These are phyloP conservation scores for Aphis craccivora DNA, from an alignment of 1,140 invertebrate species.

Conservation along the genomic window DNA sequence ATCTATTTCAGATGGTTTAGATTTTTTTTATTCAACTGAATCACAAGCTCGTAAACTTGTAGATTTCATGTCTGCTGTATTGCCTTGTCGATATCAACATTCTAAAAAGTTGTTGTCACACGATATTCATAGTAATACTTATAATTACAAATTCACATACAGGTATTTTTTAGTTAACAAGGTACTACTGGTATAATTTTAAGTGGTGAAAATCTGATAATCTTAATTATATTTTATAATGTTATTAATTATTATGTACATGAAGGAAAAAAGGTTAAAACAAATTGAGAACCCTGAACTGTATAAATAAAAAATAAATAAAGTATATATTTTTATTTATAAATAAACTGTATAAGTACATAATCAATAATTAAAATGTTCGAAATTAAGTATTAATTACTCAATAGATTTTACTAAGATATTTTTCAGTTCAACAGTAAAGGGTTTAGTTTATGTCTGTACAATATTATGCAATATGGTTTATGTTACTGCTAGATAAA, in stretches of 20 bases:
- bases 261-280: neutral
- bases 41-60: slow-evolving; percentile 93
- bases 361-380: neutral
- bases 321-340: too few relatives aligned
- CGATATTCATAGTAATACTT: slow-evolving; percentile 95
- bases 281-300: neutral
- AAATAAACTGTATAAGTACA: too few relatives aligned
- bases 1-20: slow-evolving; percentile 82
- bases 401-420: too few relatives aligned
- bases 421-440: neutral
- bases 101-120: slow-evolving; percentile 97
- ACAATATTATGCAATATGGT: neutral
- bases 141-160: slow-evolving; percentile 95
- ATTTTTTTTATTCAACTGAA: slow-evolving; percentile 93
- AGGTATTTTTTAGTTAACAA: slow-evolving; percentile 63
- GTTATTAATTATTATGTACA: neutral
- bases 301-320: neutral
- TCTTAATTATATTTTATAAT: neutral
- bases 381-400: neutral
- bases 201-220: neutral
- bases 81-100: slow-evolving; percentile 86
- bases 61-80: slow-evolving; percentile 87
- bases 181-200: neutral
- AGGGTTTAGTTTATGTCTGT: neutral
- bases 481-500: neutral